Conservation (phyloP, 92 coral and sea anemone species). For the Epizoanthus fatuus region DNA sequence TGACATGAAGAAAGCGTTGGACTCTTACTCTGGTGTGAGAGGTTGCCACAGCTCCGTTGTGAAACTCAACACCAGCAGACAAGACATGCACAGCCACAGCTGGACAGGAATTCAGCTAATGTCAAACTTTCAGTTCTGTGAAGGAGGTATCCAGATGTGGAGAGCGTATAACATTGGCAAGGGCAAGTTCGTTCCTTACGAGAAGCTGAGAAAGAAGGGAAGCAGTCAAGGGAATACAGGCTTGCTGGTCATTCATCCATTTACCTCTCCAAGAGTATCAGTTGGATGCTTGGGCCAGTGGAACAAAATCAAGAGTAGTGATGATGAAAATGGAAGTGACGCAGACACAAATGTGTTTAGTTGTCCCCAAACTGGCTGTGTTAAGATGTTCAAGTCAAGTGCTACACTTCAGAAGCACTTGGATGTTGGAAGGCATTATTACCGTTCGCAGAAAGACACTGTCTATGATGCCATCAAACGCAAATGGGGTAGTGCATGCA, state of each 20-base stretch:
- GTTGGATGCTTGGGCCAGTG: background rate
- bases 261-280: constrained; percentile 33
- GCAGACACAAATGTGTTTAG: constrained; percentile 8
- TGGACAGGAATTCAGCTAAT: constrained; percentile 35
- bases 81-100: constrained; percentile 23
- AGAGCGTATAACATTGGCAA: constrained; percentile 26
- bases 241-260: background rate
- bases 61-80: constrained; percentile 1
- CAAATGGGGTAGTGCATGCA: constrained; percentile 17
- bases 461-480: constrained; percentile 28
- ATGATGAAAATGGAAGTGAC: constrained; percentile 7
- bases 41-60: constrained; percentile 31
- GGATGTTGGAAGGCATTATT: constrained; percentile 17
- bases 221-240: constrained; percentile 12
- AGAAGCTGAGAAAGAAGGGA: constrained; percentile 39
- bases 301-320: background rate
- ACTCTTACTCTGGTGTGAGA: constrained; percentile 29
- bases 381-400: constrained; percentile 32
- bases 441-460: constrained; percentile 27
- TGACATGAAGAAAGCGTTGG: constrained; percentile 33
- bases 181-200: constrained; percentile 35
- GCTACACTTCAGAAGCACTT: constrained; percentile 30
- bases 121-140: constrained; percentile 33
- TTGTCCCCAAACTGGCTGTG: constrained; percentile 36
- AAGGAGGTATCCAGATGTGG: constrained; percentile 33